Conservation (phyloP, 2,113 vertebrate species). For the Hydrochoerus hydrochaeris region DNA sequence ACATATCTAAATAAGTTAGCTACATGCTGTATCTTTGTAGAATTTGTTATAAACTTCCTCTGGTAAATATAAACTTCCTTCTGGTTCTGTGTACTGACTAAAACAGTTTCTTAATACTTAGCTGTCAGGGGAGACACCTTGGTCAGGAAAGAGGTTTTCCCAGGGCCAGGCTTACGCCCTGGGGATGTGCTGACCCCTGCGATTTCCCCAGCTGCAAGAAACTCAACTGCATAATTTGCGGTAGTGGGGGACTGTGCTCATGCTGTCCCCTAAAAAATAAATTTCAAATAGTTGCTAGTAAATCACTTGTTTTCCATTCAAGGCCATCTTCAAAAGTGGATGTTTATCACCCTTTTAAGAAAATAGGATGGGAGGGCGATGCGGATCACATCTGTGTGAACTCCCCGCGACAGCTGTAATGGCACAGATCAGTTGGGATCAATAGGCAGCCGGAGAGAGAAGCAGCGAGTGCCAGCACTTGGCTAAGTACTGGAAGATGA, state of each 20-base stretch:
- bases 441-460: neutral
- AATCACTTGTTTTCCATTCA: conserved; percentile 25
- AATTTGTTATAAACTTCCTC: neutral
- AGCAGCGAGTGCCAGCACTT: neutral
- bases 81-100: neutral
- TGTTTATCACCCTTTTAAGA: conserved; percentile 12
- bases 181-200: no score
- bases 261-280: no score
- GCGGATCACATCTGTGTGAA: neutral
- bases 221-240: no score
- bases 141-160: no score
- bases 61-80: neutral
- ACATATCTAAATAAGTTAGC: neutral
- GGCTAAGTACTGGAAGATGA: neutral
- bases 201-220: no score
- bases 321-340: neutral
- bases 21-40: neutral
- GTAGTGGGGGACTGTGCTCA: no score
- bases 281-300: conserved; percentile 29
- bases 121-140: no score
- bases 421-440: neutral
- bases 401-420: neutral
- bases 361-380: neutral
- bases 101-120: conserved; percentile 4
- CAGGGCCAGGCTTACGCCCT: no score